Conservation (phyloP, 2,797 vertebrate species). For the Acanthiza pusilla region DNA sequence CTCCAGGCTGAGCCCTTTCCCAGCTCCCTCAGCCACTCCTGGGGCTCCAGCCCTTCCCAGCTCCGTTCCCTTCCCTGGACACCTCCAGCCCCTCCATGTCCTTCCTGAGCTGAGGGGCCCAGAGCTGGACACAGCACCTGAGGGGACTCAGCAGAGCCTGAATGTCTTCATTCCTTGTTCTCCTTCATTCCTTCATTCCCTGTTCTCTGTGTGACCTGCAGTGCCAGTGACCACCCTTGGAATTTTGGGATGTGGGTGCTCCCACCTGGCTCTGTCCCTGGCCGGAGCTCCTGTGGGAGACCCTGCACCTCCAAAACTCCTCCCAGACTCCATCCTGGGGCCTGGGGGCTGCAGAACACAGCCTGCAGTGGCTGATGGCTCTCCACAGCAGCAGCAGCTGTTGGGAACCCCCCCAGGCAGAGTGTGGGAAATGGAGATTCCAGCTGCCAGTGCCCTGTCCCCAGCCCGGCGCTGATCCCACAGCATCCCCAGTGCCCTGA, state of each 20-base stretch:
- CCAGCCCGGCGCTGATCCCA: background rate
- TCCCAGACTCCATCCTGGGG: background rate
- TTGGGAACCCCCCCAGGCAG: background rate
- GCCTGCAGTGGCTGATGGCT: background rate
- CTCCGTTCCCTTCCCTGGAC: background rate
- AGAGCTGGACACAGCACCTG: background rate
- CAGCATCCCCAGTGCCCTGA: background rate
- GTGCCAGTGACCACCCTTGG: too few species aligned
- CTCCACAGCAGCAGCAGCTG: background rate
- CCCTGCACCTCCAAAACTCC: background rate
- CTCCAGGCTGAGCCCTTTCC: background rate
- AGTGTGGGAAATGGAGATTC: background rate
- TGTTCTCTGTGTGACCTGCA: background rate
- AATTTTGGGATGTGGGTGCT: background rate
- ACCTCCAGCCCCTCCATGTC: background rate
- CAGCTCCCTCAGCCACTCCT: background rate
- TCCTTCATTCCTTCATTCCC: too few species aligned
- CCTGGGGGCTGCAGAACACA: background rate
- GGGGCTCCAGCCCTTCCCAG: background rate
- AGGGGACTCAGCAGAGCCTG: background rate
- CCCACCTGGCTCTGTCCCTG: accelerated
- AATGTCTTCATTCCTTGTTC: too few species aligned
- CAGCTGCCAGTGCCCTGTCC: background rate
- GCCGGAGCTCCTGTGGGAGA: accelerated
- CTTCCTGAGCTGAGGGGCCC: accelerated